phyloP scores from a whole-genome alignment of 2,888 invertebrate species.

The Volucella zonaria region DNA sequence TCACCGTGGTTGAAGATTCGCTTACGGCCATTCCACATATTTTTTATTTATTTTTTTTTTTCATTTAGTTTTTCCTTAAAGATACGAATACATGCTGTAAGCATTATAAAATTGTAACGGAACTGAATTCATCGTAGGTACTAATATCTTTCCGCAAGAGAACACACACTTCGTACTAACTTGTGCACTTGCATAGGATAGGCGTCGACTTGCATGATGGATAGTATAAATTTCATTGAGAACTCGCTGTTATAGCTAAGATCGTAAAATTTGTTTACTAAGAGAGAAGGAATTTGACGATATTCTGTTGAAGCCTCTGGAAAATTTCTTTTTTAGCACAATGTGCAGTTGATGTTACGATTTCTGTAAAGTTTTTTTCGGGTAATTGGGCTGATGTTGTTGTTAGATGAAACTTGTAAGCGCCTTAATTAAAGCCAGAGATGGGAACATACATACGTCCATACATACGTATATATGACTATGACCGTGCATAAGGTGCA shows the following conservation, averaged over 20 bases:
- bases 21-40: conserved; percentile 40
- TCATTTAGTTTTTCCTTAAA: neutral
- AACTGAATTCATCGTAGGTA: conserved; percentile 46
- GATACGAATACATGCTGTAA: neutral
- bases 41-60: conserved; percentile 17
- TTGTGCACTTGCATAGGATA: neutral
- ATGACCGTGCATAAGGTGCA: too few species aligned
- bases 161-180: neutral
- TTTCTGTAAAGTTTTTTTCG: conserved; percentile 11
- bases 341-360: neutral
- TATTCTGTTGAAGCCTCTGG: conserved; percentile 24
- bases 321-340: conserved; percentile 6
- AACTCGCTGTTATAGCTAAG: conserved; percentile 18
- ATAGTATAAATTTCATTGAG: conserved; percentile 29
- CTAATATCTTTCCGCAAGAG: conserved; percentile 6
- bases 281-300: conserved; percentile 25
- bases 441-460: too few species aligned
- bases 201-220: neutral
- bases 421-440: too few species aligned
- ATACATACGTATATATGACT: too few species aligned
- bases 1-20: conserved; percentile 48
- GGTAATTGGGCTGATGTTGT: conserved; percentile 11
- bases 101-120: conserved; percentile 46
- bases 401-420: neutral
- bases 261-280: conserved; percentile 63